These are phyloP conservation scores for Zaprionus obscuricornis DNA, from an alignment of 2,888 invertebrate genomes.

Conservation along the genomic window DNA sequence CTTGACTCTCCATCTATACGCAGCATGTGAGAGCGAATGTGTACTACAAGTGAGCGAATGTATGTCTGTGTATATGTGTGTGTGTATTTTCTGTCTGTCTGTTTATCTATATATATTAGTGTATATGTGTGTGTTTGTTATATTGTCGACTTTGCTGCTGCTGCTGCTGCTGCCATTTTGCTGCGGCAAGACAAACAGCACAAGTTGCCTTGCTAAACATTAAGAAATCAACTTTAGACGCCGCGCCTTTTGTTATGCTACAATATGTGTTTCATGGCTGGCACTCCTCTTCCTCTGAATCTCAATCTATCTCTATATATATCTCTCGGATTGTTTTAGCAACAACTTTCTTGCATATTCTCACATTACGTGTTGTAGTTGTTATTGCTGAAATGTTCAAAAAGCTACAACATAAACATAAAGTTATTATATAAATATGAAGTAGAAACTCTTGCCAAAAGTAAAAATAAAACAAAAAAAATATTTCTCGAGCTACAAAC, in stretches of 20 bases:
- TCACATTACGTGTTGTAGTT: slow-evolving; percentile 28
- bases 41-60: slow-evolving; percentile 4
- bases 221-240: slow-evolving; percentile 80
- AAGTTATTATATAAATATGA: slow-evolving; percentile 78
- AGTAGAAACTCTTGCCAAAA: slow-evolving; percentile 43
- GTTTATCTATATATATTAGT: too few species aligned
- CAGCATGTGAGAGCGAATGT: slow-evolving; percentile 21
- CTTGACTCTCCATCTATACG: slow-evolving; percentile 47
- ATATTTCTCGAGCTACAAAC: too few species aligned
- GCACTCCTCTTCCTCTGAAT: slow-evolving; percentile 20
- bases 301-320: slow-evolving; percentile 34
- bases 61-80: slow-evolving; percentile 9
- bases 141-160: slow-evolving; percentile 36
- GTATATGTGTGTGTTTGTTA: slow-evolving; percentile 37
- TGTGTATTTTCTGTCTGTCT: slow-evolving; percentile 19
- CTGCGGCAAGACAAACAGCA: slow-evolving; percentile 67
- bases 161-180: slow-evolving; percentile 62
- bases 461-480: not conserved
- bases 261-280: slow-evolving; percentile 43
- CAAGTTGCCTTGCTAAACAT: slow-evolving; percentile 65
- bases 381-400: slow-evolving; percentile 53
- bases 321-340: slow-evolving; percentile 49
- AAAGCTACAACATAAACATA: slow-evolving; percentile 76
- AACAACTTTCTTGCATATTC: slow-evolving; percentile 41
- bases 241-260: slow-evolving; percentile 68